A percentile compares a stretch with the other conserved stretches of the same genome.
Conservation (phyloP, 1,140 invertebrate species). For the Apolygus lucorum region DNA sequence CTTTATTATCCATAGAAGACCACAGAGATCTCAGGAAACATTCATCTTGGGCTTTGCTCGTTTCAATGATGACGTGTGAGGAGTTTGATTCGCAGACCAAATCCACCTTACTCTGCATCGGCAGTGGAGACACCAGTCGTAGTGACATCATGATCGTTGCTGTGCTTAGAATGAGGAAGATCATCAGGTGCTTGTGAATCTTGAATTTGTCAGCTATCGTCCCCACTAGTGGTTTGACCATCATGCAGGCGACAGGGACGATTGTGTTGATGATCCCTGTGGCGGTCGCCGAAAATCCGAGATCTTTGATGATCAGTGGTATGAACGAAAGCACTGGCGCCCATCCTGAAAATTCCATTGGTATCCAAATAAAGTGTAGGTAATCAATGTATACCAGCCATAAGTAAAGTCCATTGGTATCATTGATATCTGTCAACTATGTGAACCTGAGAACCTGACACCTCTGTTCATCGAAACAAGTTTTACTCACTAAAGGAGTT, state of each 20-base stretch:
- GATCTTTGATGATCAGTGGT: conserved; percentile 41
- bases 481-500: no score
- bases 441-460: no score
- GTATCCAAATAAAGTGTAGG: no score
- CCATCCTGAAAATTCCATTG: no score
- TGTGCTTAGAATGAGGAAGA: conserved; percentile 34
- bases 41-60: neutral
- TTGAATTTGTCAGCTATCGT: conserved; percentile 40
- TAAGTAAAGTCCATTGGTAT: no score
- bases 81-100: neutral
- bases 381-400: no score
- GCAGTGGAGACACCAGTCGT: neutral
- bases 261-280: conserved; percentile 39
- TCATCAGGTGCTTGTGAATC: conserved; percentile 38
- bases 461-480: no score
- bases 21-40: neutral
- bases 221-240: conserved; percentile 40
- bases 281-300: conserved; percentile 41
- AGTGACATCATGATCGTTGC: neutral
- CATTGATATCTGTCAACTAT: no score
- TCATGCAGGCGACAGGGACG: conserved; percentile 39
- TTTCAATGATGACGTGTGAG: neutral
- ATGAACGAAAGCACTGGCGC: conserved; percentile 43
- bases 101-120: neutral
- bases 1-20: no score